Base-by-base conservation (phyloP, 2,113 vertebrate genomes). In the Oryzias javanicus region DNA sequence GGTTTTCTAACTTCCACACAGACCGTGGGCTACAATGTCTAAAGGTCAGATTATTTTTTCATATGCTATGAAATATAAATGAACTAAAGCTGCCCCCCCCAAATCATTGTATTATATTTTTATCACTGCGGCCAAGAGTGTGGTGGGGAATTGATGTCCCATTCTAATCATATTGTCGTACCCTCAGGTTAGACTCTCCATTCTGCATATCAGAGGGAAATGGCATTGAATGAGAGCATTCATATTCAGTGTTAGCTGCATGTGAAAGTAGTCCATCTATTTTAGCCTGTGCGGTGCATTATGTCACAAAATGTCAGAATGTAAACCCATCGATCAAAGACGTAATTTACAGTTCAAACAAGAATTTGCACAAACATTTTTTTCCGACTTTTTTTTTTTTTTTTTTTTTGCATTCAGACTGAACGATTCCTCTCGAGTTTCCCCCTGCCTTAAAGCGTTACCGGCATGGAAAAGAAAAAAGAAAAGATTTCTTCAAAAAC, bases 21-120 rank as follows among this genome's bases (percentile, higher is more conserved):
- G 53, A 67, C 29, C 18, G 35, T 54, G 49, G 83, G 35, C 67
- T 66, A 14, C 45, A 20, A 73, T 76, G 67, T 83, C 83, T 79
- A 79, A 84, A 87, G 75, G 87, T 90, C 89, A 83, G 80, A 87
- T 85, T 80, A 78, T 80, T 78, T 86, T 87, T 87, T 89, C 74
- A 86, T 86, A 82, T 67, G 73, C 42, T 55, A 83, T 81, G 48
- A 87, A 89, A 90, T 89, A 90, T 90, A 80, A 78, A 88, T 86
- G 86, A 89, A 82, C 66, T 51, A 76, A 81, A 74, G 76, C 65
- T 80, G 82, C 85, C 77, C 74, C 55, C 62, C 47, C 72, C 67
- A 84, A 86, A 89, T 90, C 82, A 82, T 78, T 84, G 80, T 77
- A 56, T 85, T 86, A 70, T 84, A 85, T 86, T 84, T 83, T 82